Percentiles rank a stretch among this genome's conserved stretches.
phyloP scores from a whole-genome alignment of 2,797 vertebrate species.

The Pampus argenteus region DNA sequence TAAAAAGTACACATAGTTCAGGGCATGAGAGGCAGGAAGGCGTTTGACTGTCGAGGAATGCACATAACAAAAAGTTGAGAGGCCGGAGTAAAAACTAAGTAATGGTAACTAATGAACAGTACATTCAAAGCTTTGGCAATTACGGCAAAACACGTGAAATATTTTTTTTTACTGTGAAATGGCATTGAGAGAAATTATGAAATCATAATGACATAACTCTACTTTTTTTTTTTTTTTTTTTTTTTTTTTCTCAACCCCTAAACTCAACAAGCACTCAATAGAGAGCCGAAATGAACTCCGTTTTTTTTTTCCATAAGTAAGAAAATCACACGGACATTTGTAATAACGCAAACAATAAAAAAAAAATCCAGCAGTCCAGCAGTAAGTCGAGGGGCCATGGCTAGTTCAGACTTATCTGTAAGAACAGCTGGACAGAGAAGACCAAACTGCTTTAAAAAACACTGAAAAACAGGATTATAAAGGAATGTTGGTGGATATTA shows the following conservation, averaged over 20 bases:
- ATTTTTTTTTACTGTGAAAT: constrained; percentile 40
- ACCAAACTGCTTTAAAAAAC: not conserved
- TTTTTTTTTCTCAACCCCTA: constrained; percentile 7
- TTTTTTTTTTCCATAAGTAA: not conserved
- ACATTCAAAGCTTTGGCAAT: constrained; percentile 78
- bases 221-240: constrained; percentile 12
- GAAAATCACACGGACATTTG: not conserved
- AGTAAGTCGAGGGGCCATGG: not conserved
- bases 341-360: not conserved
- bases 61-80: not conserved
- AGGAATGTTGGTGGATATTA: too few species aligned
- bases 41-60: constrained; percentile 40
- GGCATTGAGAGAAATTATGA: constrained; percentile 3
- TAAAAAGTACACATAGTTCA: constrained; percentile 19
- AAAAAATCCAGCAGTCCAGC: not conserved
- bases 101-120: constrained; percentile 26
- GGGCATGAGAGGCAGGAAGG: constrained; percentile 29
- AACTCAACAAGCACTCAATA: constrained; percentile 6
- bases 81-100: not conserved
- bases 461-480: not conserved
- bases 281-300: not conserved
- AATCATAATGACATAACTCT: constrained; percentile 24
- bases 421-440: too few species aligned
- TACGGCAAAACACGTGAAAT: constrained; percentile 63
- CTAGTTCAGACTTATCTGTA: not conserved